phyloP scores from a whole-genome alignment of 2,888 invertebrate genomes.

The Leptopilina drosophilae region DNA sequence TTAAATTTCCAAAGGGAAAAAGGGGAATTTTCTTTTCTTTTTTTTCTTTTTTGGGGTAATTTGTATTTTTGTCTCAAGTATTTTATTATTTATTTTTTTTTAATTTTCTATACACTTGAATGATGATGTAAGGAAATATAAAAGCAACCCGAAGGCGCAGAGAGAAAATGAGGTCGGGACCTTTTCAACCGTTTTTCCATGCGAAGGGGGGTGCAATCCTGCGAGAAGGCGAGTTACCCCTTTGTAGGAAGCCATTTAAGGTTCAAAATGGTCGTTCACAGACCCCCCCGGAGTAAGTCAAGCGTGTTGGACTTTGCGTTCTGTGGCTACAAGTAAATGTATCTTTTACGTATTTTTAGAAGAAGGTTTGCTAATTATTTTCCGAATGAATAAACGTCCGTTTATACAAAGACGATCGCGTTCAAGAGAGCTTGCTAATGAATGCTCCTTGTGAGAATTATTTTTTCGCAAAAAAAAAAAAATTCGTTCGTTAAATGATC shows the following conservation, averaged over 20 bases:
- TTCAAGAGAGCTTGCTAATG: background rate
- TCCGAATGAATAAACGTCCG: constrained; percentile 11
- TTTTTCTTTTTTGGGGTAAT: too few species aligned
- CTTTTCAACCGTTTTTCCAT: constrained; percentile 21
- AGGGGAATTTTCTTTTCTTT: too few species aligned
- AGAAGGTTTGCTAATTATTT: constrained; percentile 25
- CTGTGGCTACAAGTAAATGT: background rate
- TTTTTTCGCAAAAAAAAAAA: too few species aligned
- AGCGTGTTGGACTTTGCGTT: constrained; percentile 37
- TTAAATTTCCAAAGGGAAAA: background rate
- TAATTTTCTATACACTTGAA: constrained; percentile 5
- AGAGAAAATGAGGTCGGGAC: constrained; percentile 51
- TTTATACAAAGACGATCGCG: constrained; percentile 3
- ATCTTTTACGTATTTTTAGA: constrained; percentile 38
- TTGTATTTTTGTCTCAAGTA: background rate
- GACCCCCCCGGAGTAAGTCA: constrained; percentile 4
- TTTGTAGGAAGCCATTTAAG: constrained; percentile 48
- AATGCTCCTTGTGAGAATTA: too few species aligned
- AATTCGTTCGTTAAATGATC: too few species aligned
- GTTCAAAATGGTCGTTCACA: constrained; percentile 50
- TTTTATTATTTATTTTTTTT: background rate
- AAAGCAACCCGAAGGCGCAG: background rate
- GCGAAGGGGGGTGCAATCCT: constrained; percentile 25
- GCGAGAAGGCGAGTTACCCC: constrained; percentile 39
- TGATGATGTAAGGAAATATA: constrained; percentile 8